Conservation (phyloP, 2,888 invertebrate genomes). For the Sthenelais limicola region DNA sequence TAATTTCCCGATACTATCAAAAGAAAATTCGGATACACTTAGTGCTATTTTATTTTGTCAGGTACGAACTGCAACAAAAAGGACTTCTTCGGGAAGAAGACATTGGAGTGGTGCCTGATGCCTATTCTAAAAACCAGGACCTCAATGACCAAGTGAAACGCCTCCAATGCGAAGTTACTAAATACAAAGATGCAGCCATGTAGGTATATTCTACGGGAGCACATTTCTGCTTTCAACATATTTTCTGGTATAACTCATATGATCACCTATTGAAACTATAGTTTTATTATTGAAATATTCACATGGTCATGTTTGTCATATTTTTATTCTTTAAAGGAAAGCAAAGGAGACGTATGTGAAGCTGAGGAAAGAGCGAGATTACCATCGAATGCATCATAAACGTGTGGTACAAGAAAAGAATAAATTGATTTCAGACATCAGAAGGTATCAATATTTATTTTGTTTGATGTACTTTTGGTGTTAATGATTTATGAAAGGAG, state of each 20-base stretch:
- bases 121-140: conserved; percentile 68
- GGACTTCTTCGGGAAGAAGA: conserved; percentile 67
- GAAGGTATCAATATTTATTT: too few species aligned
- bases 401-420: conserved; percentile 73
- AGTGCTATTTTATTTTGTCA: too few species aligned
- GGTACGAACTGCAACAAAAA: conserved; percentile 71
- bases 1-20: too few species aligned
- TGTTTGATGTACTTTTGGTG: too few species aligned
- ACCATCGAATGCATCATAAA: conserved; percentile 72
- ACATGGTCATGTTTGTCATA: not conserved
- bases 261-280: not conserved
- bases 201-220: conserved; percentile 52
- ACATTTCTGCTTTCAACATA: not conserved
- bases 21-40: too few species aligned
- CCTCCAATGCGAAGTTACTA: conserved; percentile 64
- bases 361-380: conserved; percentile 71
- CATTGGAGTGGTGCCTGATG: conserved; percentile 68
- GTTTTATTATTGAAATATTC: not conserved
- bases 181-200: conserved; percentile 70
- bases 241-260: too few species aligned
- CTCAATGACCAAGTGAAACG: conserved; percentile 69
- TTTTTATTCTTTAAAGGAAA: conserved; percentile 59
- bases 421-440: conserved; percentile 70
- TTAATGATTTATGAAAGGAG: too few species aligned
- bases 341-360: conserved; percentile 72